Evolutionary conservation across 2,797 vertebrate species (phyloP).

Genomic region (Tapera naevia): DNA sequence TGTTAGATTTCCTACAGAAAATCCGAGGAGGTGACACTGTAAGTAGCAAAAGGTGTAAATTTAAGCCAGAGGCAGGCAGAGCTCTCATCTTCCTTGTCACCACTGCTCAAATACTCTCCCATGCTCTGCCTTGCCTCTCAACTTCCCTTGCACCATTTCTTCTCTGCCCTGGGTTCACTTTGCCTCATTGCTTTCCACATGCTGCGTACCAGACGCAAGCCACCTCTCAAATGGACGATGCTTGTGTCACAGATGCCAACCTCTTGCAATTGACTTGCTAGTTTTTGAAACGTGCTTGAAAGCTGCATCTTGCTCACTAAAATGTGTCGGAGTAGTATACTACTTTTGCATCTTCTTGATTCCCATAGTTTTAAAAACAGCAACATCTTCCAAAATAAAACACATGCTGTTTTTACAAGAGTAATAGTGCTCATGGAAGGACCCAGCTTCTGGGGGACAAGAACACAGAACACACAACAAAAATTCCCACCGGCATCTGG

Average conservation of each 20-base stretch:
- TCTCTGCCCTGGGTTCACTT: background rate
- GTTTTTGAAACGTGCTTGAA: background rate
- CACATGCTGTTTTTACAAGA: background rate
- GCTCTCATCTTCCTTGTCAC: background rate
- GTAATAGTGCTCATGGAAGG: background rate
- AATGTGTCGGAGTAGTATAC: fast-evolving
- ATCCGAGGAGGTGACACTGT: background rate
- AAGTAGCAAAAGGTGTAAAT: background rate
- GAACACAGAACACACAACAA: background rate
- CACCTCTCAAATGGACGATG: background rate
- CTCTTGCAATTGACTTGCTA: background rate
- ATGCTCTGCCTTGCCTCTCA: background rate
- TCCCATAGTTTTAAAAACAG: background rate
- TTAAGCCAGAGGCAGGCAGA: background rate
- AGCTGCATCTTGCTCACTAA: background rate
- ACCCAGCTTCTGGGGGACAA: background rate
- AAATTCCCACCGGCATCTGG: background rate
- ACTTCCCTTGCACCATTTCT: background rate
- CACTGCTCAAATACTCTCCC: background rate
- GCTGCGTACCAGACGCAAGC: fast-evolving
- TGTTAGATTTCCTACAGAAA: background rate
- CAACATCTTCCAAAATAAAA: background rate
- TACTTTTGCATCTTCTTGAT: fast-evolving
- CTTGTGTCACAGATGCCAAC: fast-evolving
- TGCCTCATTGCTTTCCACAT: background rate